Percentiles rank a stretch among this genome's conserved stretches.
Conservation (phyloP, 2,113 vertebrate species). For the Chunga burmeisteri region DNA sequence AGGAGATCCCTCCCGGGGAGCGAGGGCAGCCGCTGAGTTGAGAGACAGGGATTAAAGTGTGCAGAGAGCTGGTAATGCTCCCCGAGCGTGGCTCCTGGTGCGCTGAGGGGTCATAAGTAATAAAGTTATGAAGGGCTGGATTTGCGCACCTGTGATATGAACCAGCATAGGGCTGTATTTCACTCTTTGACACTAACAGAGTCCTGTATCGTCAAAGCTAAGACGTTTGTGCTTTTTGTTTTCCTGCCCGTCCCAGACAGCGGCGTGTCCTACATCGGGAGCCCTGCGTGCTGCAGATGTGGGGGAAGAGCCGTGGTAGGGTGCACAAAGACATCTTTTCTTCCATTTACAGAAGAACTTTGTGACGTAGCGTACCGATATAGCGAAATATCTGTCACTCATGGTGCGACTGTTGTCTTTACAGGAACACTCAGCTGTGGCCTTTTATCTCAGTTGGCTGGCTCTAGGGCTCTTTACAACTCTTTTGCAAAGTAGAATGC, state of each 20-base stretch:
- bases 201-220: not conserved
- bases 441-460: slow-evolving; percentile 10
- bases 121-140: not conserved
- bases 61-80: not conserved
- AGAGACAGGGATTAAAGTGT: not conserved
- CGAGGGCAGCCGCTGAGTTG: not conserved
- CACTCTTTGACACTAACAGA: not conserved
- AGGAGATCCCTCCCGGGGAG: not conserved
- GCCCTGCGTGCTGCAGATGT: fast-evolving
- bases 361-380: fast-evolving
- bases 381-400: not conserved
- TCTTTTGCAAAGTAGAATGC: not conserved
- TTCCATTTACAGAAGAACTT: not conserved
- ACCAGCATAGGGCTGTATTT: not conserved
- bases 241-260: not conserved
- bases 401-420: not conserved
- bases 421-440: not conserved
- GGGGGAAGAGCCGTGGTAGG: not conserved
- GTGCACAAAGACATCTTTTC: not conserved
- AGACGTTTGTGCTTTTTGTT: not conserved
- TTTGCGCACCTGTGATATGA: not conserved
- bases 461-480: not conserved
- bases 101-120: not conserved
- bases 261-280: fast-evolving
- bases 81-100: not conserved